A percentile compares a stretch with the other conserved stretches of the same genome.
Evolutionary conservation across 2,888 invertebrate species (phyloP).

Genomic region (Eristalinus aeneus): DNA sequence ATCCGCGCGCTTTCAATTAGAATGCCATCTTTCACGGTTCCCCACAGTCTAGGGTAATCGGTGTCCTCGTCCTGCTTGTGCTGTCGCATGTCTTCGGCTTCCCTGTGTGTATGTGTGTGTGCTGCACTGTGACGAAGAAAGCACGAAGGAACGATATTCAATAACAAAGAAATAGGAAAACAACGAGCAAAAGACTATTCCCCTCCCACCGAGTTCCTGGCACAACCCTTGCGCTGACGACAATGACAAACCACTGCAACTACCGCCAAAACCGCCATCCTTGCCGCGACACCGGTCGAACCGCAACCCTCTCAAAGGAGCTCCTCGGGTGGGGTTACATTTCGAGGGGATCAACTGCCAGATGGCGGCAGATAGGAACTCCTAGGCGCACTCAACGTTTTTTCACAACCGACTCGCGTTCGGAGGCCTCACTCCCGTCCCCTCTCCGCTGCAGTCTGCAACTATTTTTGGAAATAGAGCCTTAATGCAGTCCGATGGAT

Average conservation of each 20-base stretch:
- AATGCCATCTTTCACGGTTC: constrained; percentile 45
- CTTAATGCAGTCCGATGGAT: constrained; percentile 41
- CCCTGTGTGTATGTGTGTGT: constrained; percentile 5
- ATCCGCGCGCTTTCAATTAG: constrained; percentile 36
- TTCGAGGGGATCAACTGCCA: neutral
- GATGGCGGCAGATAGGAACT: neutral
- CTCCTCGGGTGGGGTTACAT: neutral
- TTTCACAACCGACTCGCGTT: neutral
- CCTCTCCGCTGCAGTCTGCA: constrained; percentile 26
- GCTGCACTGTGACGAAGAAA: constrained; percentile 48
- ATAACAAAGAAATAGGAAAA: constrained; percentile 64
- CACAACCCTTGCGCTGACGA: constrained; percentile 59
- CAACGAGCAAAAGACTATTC: constrained; percentile 9
- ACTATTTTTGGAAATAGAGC: constrained; percentile 37
- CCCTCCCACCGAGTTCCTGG: constrained; percentile 31
- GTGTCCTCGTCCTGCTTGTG: constrained; percentile 30
- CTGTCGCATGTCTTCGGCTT: constrained; percentile 30
- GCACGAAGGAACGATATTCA: constrained; percentile 57
- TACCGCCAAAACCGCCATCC: constrained; percentile 35
- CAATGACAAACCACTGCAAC: constrained; percentile 61
- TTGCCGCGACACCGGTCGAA: constrained; percentile 2
- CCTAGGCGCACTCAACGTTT: constrained; percentile 6
- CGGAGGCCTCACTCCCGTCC: constrained; percentile 1
- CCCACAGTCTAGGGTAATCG: neutral
- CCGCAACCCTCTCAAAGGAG: neutral